phyloP scores from a whole-genome alignment of 2,888 invertebrate species.

The Epinotia bilunana region DNA sequence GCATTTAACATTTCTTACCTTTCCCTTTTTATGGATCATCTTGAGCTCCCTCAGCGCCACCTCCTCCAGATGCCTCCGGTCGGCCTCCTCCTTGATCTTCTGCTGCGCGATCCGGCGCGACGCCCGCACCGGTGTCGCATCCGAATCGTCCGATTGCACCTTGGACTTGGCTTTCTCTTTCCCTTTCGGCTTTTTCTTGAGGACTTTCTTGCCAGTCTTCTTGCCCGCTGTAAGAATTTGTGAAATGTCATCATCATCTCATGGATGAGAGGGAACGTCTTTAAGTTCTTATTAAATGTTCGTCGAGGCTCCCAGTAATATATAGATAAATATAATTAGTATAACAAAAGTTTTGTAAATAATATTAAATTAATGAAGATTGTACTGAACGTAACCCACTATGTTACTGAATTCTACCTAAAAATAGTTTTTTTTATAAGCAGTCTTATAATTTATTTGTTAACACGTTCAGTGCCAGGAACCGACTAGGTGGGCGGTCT shows the following conservation, averaged over 20 bases:
- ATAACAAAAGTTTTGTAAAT: too few relatives aligned
- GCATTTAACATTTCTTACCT: slow-evolving; percentile 54
- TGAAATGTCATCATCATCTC: background rate
- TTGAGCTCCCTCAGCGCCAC: slow-evolving; percentile 88
- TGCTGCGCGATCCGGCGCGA: slow-evolving; percentile 94
- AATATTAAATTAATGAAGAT: too few relatives aligned
- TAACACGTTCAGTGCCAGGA: too few relatives aligned
- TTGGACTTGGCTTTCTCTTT: slow-evolving; percentile 53
- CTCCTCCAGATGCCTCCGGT: slow-evolving; percentile 89
- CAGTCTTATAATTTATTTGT: too few relatives aligned
- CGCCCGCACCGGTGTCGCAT: slow-evolving; percentile 87
- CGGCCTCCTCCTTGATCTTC: slow-evolving; percentile 94
- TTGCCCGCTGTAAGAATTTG: slow-evolving; percentile 66
- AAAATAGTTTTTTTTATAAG: too few relatives aligned
- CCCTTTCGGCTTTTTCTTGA: slow-evolving; percentile 63
- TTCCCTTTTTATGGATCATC: slow-evolving; percentile 84
- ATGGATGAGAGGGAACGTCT: too few relatives aligned
- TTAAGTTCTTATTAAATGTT: too few relatives aligned
- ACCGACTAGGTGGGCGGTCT: too few relatives aligned
- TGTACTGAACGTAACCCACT: too few relatives aligned
- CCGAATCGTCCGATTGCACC: slow-evolving; percentile 62
- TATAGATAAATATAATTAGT: too few relatives aligned
- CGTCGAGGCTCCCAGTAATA: too few relatives aligned
- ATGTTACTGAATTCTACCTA: too few relatives aligned
- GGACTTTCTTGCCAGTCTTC: slow-evolving; percentile 67